A percentile compares a stretch with the other conserved stretches of the same genome.
These are phyloP conservation scores for Amazonetta brasiliensis DNA, from an alignment of 2,797 vertebrate species.

Conservation along the genomic window DNA sequence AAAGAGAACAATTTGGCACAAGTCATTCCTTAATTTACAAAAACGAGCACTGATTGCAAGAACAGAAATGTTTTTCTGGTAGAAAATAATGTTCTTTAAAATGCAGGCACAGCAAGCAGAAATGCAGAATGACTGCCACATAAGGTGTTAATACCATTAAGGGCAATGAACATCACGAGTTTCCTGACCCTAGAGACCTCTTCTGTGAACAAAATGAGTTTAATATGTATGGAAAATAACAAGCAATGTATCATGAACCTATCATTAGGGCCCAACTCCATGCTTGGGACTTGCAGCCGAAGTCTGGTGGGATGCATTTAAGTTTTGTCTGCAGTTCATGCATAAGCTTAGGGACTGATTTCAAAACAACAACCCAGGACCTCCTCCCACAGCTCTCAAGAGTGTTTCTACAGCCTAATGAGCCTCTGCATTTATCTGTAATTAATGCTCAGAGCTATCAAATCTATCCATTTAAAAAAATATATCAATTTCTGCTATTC, in stretches of 20 bases:
- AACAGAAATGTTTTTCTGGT: slow-evolving; percentile 45
- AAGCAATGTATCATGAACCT: neutral
- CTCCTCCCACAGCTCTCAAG: neutral
- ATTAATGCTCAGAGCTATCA: neutral
- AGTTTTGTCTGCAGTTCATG: neutral
- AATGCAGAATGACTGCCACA: neutral
- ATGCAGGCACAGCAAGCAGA: slow-evolving; percentile 6
- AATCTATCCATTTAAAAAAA: neutral
- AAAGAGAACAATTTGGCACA: slow-evolving; percentile 71
- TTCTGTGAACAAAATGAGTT: neutral
- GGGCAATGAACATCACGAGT: neutral
- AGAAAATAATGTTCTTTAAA: slow-evolving; percentile 57
- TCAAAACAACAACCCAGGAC: neutral
- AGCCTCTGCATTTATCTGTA: neutral
- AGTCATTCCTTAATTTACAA: slow-evolving; percentile 74
- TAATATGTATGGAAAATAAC: neutral
- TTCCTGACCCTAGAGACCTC: slow-evolving; percentile 28
- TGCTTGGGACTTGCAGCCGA: neutral
- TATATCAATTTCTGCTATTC: neutral
- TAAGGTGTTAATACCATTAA: neutral
- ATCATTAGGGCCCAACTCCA: neutral
- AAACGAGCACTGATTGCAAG: slow-evolving; percentile 59
- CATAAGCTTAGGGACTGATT: neutral
- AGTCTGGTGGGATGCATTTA: neutral
- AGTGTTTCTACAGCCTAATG: neutral